phyloP scores from a whole-genome alignment of 1,140 invertebrate species.

The Colletes latitarsis region DNA sequence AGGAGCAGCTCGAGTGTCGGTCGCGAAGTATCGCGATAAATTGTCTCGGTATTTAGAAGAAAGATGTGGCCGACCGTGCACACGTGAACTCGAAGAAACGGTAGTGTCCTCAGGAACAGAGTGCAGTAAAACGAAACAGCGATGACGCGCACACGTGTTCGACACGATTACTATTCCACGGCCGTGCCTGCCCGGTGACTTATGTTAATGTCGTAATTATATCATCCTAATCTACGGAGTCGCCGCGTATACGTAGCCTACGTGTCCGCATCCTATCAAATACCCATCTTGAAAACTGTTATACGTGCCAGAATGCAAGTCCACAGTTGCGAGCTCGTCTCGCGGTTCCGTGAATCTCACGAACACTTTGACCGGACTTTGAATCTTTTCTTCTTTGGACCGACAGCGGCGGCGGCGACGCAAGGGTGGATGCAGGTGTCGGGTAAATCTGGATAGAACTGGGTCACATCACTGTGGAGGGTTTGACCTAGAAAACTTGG shows the following conservation, averaged over 20 bases:
- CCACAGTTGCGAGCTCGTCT: conserved; percentile 31
- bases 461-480: background rate
- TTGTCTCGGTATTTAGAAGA: conserved; percentile 61
- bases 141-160: conserved; percentile 75
- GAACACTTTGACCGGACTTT: conserved; percentile 32
- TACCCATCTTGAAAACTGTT: conserved; percentile 80
- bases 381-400: background rate
- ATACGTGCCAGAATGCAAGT: conserved; percentile 80
- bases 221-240: conserved; percentile 80
- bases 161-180: conserved; percentile 80
- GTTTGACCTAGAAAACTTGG: conserved; percentile 35
- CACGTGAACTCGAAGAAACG: conserved; percentile 44
- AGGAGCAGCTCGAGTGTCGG: background rate
- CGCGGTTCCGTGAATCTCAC: conserved; percentile 56
- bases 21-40: conserved; percentile 49
- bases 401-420: background rate
- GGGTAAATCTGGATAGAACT: conserved; percentile 8
- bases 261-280: conserved; percentile 80
- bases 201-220: conserved; percentile 82
- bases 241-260: conserved; percentile 70
- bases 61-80: conserved; percentile 39
- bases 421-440: background rate
- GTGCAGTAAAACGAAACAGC: conserved; percentile 62
- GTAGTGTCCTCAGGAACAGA: conserved; percentile 33
- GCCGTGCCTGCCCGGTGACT: conserved; percentile 77